Evolutionary conservation across 2,888 invertebrate genomes (phyloP).

Genomic region (Cyclophora albipunctata): DNA sequence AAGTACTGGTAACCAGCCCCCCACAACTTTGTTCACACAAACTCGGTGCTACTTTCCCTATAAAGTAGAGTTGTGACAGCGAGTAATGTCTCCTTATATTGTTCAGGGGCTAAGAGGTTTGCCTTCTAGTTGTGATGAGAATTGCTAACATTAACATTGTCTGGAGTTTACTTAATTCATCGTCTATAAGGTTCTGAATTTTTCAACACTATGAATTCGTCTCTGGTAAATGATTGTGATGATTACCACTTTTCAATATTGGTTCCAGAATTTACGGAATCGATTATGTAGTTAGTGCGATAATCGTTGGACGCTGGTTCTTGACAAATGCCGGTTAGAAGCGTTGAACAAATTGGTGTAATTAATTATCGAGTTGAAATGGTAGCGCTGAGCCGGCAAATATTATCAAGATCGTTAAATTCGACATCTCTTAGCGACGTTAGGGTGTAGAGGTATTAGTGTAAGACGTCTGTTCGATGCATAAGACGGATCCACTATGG

Average conservation of each 20-base stretch:
- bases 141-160: conserved; percentile 64
- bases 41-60: conserved; percentile 67
- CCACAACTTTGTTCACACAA: conserved; percentile 64
- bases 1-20: conserved; percentile 48
- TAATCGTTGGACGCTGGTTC: conserved; percentile 62
- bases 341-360: conserved; percentile 70
- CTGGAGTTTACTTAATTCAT: conserved; percentile 50
- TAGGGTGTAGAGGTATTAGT: conserved; percentile 34
- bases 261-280: conserved; percentile 37
- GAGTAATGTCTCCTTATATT: conserved; percentile 74
- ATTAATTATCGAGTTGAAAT: conserved; percentile 65
- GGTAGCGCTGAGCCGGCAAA: conserved; percentile 68
- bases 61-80: conserved; percentile 72
- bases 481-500: conserved; percentile 23
- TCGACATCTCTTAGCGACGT: conserved; percentile 56
- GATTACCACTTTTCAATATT: too few relatives aligned
- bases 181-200: conserved; percentile 29
- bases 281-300: conserved; percentile 69
- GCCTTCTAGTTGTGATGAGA: conserved; percentile 62
- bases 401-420: conserved; percentile 74
- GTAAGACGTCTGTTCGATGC: conserved; percentile 43
- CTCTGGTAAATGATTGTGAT: conserved; percentile 25
- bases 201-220: conserved; percentile 23
- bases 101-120: conserved; percentile 73
- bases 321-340: conserved; percentile 73